Evolutionary conservation across 2,797 vertebrate genomes (phyloP).

Genomic region (Coregonus suidteri): DNA sequence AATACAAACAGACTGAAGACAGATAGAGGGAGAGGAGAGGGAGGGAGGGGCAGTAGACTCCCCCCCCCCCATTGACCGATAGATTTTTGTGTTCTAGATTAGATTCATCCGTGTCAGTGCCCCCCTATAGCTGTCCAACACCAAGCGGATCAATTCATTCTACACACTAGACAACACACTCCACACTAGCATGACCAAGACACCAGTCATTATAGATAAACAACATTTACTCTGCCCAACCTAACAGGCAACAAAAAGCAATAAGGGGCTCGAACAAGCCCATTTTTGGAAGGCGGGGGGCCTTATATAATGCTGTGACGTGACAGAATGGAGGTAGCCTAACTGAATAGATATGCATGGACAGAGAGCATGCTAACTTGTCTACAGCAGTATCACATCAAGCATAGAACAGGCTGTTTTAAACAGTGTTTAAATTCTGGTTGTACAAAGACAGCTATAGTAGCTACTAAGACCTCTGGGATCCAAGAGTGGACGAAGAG

Average conservation of each 20-base stretch:
- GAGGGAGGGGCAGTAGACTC: background rate
- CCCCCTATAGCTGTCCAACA: constrained; percentile 21
- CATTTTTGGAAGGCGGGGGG: no score
- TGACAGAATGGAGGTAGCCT: background rate
- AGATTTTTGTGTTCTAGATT: constrained; percentile 12
- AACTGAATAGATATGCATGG: background rate
- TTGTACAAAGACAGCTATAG: background rate
- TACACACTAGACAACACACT: constrained; percentile 4
- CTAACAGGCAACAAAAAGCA: background rate
- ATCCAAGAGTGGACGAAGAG: background rate
- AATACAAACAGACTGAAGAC: no score
- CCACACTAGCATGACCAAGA: no score
- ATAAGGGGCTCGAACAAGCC: background rate
- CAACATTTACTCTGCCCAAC: no score
- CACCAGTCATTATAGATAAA: no score
- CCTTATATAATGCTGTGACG: background rate
- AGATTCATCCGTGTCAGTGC: constrained; percentile 2
- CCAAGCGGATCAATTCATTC: constrained; percentile 40
- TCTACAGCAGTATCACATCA: background rate
- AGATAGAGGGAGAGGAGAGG: background rate
- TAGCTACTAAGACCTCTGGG: background rate
- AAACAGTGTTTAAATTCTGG: background rate
- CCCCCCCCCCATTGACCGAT: background rate
- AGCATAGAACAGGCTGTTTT: background rate
- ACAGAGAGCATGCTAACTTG: background rate